Percentiles rank a stretch among this genome's conserved stretches.
phyloP scores from a whole-genome alignment of 2,797 vertebrate species.

The Pachyuromys duprasi region DNA sequence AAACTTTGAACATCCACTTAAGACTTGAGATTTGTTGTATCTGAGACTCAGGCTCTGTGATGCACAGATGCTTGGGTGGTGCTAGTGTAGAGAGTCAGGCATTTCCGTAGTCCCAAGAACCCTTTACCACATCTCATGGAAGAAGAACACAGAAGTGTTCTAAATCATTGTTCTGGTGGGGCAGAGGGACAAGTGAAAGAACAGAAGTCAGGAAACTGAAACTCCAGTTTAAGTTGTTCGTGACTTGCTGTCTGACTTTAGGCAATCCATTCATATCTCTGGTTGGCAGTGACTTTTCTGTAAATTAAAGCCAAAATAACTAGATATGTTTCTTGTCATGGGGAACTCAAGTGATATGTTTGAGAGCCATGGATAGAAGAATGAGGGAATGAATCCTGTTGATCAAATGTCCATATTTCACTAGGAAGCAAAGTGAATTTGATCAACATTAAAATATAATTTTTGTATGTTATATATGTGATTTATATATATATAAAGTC shows the following conservation, averaged over 20 bases:
- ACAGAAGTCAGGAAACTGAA: neutral
- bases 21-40: slow-evolving; percentile 86
- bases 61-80: slow-evolving; percentile 66
- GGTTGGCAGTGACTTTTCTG: neutral
- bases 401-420: neutral
- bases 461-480: neutral
- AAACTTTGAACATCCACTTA: slow-evolving; percentile 80
- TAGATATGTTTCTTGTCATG: neutral
- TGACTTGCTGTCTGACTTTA: neutral
- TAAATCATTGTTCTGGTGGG: neutral
- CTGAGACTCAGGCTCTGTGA: slow-evolving; percentile 78
- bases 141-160: slow-evolving; percentile 54
- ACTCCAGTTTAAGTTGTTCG: neutral
- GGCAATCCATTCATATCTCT: neutral
- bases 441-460: neutral
- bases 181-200: neutral
- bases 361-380: neutral
- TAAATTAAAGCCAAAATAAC: neutral
- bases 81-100: slow-evolving; percentile 63
- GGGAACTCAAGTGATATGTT: neutral
- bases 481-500: neutral
- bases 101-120: neutral
- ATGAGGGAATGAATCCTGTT: neutral
- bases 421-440: slow-evolving; percentile 8
- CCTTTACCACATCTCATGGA: neutral